These are phyloP conservation scores for Rhynchonycteris naso DNA, from an alignment of 2,797 vertebrate genomes.

Conservation along the genomic window DNA sequence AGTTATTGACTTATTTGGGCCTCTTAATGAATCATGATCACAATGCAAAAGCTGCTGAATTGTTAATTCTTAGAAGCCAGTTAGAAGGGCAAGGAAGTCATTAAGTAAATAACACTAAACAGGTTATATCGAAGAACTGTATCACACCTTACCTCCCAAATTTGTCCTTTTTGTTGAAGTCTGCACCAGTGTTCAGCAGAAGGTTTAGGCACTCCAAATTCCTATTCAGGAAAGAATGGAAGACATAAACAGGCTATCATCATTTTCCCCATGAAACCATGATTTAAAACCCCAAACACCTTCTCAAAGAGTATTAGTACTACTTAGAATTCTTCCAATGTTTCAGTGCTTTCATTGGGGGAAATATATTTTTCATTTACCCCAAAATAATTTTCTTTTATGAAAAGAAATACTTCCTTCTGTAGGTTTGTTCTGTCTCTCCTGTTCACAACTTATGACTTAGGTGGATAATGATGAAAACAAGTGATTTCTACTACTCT, in stretches of 20 bases:
- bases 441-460: not conserved
- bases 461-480: conserved; percentile 5
- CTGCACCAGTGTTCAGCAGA: conserved; percentile 96
- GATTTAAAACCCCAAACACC: not conserved
- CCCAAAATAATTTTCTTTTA: conserved; percentile 28
- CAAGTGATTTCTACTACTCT: not conserved
- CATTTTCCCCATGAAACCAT: not conserved
- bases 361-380: not conserved
- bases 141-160: conserved; percentile 93
- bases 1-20: not conserved
- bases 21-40: conserved; percentile 24
- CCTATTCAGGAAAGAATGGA: conserved; percentile 86
- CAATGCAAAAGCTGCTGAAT: not conserved
- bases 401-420: conserved; percentile 4
- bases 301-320: not conserved
- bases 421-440: not conserved
- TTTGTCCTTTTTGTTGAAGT: conserved; percentile 98
- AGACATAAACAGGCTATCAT: not conserved
- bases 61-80: conserved; percentile 34
- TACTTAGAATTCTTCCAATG: not conserved
- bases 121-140: not conserved
- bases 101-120: conserved; percentile 28
- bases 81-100: conserved; percentile 28
- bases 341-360: not conserved
- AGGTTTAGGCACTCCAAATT: conserved; percentile 99